phyloP scores from a whole-genome alignment of 2,888 invertebrate species.

The Melipona beecheii region DNA sequence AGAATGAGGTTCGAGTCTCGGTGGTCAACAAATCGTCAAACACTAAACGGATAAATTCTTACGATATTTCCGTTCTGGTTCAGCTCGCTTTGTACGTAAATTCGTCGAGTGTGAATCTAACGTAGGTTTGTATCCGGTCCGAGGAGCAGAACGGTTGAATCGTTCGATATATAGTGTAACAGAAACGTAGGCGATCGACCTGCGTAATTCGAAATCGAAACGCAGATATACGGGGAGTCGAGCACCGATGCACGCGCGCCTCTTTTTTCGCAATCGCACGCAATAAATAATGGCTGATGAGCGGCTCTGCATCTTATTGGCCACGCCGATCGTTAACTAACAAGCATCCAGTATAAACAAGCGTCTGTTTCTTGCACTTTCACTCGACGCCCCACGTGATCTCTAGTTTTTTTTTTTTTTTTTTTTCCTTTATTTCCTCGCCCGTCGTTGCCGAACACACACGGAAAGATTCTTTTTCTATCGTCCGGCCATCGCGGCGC shows the following conservation, averaged over 20 bases:
- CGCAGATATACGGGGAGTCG: conserved; percentile 14
- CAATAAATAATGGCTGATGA: conserved; percentile 61
- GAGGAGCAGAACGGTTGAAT: background rate
- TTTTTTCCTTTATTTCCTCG: background rate
- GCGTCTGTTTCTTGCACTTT: conserved; percentile 60
- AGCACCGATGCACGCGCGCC: conserved; percentile 52
- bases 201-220: conserved; percentile 53
- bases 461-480: conserved; percentile 22
- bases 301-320: conserved; percentile 65
- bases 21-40: background rate
- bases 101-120: background rate
- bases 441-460: conserved; percentile 18
- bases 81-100: background rate
- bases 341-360: conserved; percentile 50
- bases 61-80: too few relatives aligned
- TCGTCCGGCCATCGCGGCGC: background rate
- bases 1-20: too few relatives aligned
- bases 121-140: background rate
- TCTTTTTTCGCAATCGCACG: conserved; percentile 59
- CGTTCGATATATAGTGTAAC: background rate
- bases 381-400: conserved; percentile 66
- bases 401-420: conserved; percentile 56
- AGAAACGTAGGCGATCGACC: conserved; percentile 14
- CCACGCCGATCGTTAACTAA: conserved; percentile 67
- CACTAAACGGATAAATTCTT: background rate